Percentiles rank a stretch among this genome's conserved stretches.
Conservation (phyloP, 2,113 vertebrate species). For the Semicossyphus pulcher region DNA sequence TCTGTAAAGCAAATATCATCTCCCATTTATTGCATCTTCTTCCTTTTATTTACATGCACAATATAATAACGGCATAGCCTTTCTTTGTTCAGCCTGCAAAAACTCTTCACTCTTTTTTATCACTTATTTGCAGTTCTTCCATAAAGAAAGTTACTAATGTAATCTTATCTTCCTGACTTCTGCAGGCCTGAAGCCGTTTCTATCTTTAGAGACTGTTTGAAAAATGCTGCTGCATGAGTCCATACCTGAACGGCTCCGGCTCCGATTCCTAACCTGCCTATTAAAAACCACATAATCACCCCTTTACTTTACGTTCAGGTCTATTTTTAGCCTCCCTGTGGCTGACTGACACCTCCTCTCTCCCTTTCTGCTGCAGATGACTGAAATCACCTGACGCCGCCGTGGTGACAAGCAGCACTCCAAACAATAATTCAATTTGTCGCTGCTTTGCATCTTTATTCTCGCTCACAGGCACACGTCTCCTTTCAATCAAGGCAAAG, state of each 20-base stretch:
- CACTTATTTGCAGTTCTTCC: background rate
- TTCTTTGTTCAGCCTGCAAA: background rate
- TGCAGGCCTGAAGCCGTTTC: background rate
- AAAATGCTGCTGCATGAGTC: too few species aligned
- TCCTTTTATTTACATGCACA: too few species aligned
- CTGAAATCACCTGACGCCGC: slow-evolving; percentile 47
- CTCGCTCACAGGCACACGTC: slow-evolving; percentile 28
- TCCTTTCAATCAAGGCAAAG: slow-evolving; percentile 49
- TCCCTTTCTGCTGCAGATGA: slow-evolving; percentile 3
- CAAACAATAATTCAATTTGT: slow-evolving; percentile 68
- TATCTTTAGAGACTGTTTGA: background rate
- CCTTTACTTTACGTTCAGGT: background rate
- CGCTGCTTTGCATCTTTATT: slow-evolving; percentile 53
- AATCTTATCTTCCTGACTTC: background rate
- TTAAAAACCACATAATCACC: slow-evolving; percentile 37
- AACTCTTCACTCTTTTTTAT: background rate
- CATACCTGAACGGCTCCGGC: slow-evolving; percentile 16
- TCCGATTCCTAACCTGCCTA: slow-evolving; percentile 13
- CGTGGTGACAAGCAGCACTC: slow-evolving; percentile 56
- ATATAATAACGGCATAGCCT: too few species aligned
- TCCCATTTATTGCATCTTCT: too few species aligned
- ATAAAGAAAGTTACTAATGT: background rate
- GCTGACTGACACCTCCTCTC: slow-evolving; percentile 18
- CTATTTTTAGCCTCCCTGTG: slow-evolving; percentile 14
- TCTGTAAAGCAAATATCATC: too few species aligned